A percentile compares a stretch with the other conserved stretches of the same genome.
Evolutionary conservation across 2,888 invertebrate species (phyloP).

Genomic region (Thereva nobilitata): DNA sequence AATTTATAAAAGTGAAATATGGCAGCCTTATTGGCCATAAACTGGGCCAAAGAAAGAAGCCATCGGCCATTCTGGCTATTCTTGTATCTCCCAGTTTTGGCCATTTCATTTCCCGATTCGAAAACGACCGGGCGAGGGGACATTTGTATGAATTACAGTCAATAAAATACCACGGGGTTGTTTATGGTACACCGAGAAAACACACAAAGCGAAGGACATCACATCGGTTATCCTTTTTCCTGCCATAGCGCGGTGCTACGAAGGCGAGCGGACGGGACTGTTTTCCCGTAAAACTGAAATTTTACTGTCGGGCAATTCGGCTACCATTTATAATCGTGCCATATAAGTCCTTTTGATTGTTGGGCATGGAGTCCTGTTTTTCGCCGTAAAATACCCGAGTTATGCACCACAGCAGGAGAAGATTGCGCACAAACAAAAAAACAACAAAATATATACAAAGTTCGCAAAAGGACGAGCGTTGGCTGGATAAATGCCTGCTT

Average conservation of each 20-base stretch:
- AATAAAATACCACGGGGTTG: constrained; percentile 43
- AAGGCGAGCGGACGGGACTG: constrained; percentile 4
- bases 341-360: constrained; percentile 25
- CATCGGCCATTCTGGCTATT: constrained; percentile 33
- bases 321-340: constrained; percentile 36
- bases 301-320: constrained; percentile 29
- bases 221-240: constrained; percentile 16
- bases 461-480: constrained; percentile 2
- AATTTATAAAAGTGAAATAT: constrained; percentile 42
- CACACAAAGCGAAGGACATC: constrained; percentile 39
- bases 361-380: constrained; percentile 19
- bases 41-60: constrained; percentile 39
- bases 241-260: constrained; percentile 1
- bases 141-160: constrained; percentile 43
- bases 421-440: not conserved
- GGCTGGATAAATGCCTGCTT: not conserved
- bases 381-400: constrained; percentile 11
- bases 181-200: constrained; percentile 42
- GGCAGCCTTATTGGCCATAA: constrained; percentile 41
- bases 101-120: constrained; percentile 38
- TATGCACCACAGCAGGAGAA: constrained; percentile 2
- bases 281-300: constrained; percentile 31
- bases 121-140: constrained; percentile 37
- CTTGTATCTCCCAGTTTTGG: constrained; percentile 16
- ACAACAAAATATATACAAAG: not conserved